These are phyloP conservation scores for Drosophila orosa DNA, from an alignment of 1,140 invertebrate species.

Conservation along the genomic window DNA sequence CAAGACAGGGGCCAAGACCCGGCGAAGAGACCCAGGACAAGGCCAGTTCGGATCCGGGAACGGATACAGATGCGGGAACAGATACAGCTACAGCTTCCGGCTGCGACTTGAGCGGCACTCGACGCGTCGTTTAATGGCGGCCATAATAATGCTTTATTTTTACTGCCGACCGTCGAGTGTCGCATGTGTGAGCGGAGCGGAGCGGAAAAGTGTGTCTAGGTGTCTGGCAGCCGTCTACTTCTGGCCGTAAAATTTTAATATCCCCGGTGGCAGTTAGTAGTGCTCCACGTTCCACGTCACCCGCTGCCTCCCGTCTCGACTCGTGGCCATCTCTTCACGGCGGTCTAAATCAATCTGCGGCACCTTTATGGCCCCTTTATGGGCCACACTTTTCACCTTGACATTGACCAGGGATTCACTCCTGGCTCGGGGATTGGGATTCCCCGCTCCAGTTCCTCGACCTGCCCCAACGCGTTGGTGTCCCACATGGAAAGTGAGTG, in stretches of 20 bases:
- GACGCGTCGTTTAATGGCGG: slow-evolving; percentile 65
- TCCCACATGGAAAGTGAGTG: slow-evolving; percentile 75
- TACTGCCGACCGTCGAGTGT: slow-evolving; percentile 51
- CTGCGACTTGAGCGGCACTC: slow-evolving; percentile 63
- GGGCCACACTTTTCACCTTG: slow-evolving; percentile 79
- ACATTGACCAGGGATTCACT: slow-evolving; percentile 60
- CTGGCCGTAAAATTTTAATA: slow-evolving; percentile 79
- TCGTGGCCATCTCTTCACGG: slow-evolving; percentile 27
- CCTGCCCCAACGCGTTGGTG: slow-evolving; percentile 66
- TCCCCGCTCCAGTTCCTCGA: slow-evolving; percentile 27
- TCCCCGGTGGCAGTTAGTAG: slow-evolving; percentile 41
- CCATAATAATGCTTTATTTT: slow-evolving; percentile 83
- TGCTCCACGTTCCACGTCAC: slow-evolving; percentile 11
- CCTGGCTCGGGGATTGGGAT: not conserved
- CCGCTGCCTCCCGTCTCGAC: not conserved
- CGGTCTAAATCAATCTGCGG: slow-evolving; percentile 68
- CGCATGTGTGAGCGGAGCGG: slow-evolving; percentile 55
- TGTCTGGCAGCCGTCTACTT: slow-evolving; percentile 73
- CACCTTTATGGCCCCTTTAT: slow-evolving; percentile 79
- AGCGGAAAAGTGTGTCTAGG: slow-evolving; percentile 60
- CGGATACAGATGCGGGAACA: not conserved
- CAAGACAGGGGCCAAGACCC: slow-evolving; percentile 15
- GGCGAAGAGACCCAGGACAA: slow-evolving; percentile 37
- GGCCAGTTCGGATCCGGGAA: slow-evolving; percentile 4
- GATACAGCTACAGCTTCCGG: slow-evolving; percentile 65